phyloP scores from a whole-genome alignment of 2,888 invertebrate genomes.

The Heliconius hortense region DNA sequence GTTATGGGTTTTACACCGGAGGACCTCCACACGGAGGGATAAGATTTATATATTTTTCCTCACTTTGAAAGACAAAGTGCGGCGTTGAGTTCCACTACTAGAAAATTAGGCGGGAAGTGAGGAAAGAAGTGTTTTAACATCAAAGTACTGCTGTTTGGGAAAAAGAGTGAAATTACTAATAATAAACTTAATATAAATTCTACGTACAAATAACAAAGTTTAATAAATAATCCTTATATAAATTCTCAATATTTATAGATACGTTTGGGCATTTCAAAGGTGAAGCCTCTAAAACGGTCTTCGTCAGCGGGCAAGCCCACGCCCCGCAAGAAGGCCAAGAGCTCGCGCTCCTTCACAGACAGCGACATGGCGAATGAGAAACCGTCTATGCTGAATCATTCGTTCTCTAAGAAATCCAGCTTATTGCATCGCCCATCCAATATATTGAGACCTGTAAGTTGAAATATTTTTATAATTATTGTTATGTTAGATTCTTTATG shows the following conservation, averaged over 20 bases:
- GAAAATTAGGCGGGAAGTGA: background rate
- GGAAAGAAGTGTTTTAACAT: background rate
- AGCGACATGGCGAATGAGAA: constrained; percentile 74
- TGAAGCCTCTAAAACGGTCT: constrained; percentile 73
- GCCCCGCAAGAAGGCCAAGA: constrained; percentile 77
- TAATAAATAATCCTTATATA: background rate
- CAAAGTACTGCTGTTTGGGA: background rate
- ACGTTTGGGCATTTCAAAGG: constrained; percentile 76
- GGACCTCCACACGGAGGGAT: background rate
- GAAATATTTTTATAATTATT: constrained; percentile 12
- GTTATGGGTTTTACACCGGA: background rate
- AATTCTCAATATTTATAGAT: constrained; percentile 70
- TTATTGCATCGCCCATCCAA: constrained; percentile 86
- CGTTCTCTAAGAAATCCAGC: constrained; percentile 79
- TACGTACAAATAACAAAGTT: background rate
- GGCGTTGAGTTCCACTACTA: background rate
- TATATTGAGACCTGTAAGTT: constrained; percentile 86
- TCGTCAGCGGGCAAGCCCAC: constrained; percentile 70
- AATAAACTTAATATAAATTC: background rate
- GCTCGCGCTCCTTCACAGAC: constrained; percentile 70
- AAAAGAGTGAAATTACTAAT: background rate
- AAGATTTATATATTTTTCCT: background rate
- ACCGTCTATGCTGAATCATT: constrained; percentile 82
- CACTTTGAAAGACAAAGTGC: background rate
- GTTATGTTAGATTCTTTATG: background rate